Percentiles rank a stretch among this genome's conserved stretches.
These are phyloP conservation scores for Scrobipalpa costella DNA, from an alignment of 2,888 invertebrate species.

Conservation along the genomic window DNA sequence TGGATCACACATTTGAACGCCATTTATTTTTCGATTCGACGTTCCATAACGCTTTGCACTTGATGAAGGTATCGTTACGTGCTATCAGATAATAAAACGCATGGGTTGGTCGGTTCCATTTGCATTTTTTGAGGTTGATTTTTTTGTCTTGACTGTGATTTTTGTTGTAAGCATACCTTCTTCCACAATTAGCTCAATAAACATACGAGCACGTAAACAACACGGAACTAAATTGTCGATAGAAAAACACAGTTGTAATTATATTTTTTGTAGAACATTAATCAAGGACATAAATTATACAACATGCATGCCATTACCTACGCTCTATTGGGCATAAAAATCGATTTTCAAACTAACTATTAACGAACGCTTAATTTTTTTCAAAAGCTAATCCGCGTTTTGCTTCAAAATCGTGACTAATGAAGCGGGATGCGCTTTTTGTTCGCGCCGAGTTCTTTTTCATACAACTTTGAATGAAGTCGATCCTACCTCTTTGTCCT, in stretches of 20 bases:
- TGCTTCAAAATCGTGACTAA: constrained; percentile 70
- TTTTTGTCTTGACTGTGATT: constrained; percentile 28
- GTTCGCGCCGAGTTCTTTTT: constrained; percentile 58
- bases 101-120: constrained; percentile 63
- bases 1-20: constrained; percentile 77
- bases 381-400: constrained; percentile 36
- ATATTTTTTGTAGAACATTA: constrained; percentile 15
- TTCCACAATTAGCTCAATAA: too few species aligned
- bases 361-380: constrained; percentile 44
- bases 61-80: constrained; percentile 76
- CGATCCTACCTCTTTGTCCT: constrained; percentile 61
- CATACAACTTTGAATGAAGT: constrained; percentile 52
- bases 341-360: constrained; percentile 41
- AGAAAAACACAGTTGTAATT: neutral
- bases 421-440: constrained; percentile 63
- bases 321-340: constrained; percentile 50
- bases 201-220: neutral
- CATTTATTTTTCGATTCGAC: constrained; percentile 74
- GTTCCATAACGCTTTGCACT: constrained; percentile 64
- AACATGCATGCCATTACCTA: constrained; percentile 8
- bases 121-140: constrained; percentile 58
- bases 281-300: constrained; percentile 7
- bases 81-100: constrained; percentile 74
- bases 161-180: constrained; percentile 10
- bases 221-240: neutral